These are phyloP conservation scores for Morinoia aosen DNA, from an alignment of 2,888 invertebrate species.

Conservation along the genomic window DNA sequence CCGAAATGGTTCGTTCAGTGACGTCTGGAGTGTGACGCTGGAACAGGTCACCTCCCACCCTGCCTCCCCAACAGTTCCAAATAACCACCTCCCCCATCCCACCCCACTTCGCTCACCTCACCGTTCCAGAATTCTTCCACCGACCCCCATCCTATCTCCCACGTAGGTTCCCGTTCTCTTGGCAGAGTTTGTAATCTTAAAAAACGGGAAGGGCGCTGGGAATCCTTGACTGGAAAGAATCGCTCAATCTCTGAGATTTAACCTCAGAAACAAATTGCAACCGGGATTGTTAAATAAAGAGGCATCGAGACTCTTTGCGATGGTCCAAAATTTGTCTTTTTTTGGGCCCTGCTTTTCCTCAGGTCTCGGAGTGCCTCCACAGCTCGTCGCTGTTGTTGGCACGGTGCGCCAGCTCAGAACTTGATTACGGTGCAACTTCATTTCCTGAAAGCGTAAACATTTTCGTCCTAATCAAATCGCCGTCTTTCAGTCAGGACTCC, in stretches of 20 bases:
- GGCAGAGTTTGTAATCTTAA: constrained; percentile 58
- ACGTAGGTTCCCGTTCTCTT: constrained; percentile 65
- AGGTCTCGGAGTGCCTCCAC: neutral
- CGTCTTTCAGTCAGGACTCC: constrained; percentile 5
- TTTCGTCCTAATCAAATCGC: neutral
- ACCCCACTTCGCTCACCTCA: constrained; percentile 4
- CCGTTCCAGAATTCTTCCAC: neutral
- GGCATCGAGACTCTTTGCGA: neutral
- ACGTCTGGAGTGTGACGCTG: constrained; percentile 12
- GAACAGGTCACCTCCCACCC: constrained; percentile 27
- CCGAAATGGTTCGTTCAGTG: neutral
- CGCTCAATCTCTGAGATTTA: constrained; percentile 37
- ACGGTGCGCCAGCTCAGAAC: neutral
- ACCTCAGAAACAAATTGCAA: constrained; percentile 30
- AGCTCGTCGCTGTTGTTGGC: neutral
- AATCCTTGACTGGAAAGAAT: constrained; percentile 57
- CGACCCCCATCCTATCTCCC: constrained; percentile 32
- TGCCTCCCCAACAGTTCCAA: constrained; percentile 44
- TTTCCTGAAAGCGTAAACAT: neutral
- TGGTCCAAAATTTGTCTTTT: neutral
- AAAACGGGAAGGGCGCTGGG: constrained; percentile 64
- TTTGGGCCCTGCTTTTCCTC: neutral
- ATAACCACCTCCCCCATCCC: constrained; percentile 27
- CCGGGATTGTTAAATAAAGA: constrained; percentile 9
- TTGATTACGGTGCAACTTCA: neutral